These are phyloP conservation scores for Cylindroiulus punctatus DNA, from an alignment of 2,888 invertebrate species.

Conservation along the genomic window DNA sequence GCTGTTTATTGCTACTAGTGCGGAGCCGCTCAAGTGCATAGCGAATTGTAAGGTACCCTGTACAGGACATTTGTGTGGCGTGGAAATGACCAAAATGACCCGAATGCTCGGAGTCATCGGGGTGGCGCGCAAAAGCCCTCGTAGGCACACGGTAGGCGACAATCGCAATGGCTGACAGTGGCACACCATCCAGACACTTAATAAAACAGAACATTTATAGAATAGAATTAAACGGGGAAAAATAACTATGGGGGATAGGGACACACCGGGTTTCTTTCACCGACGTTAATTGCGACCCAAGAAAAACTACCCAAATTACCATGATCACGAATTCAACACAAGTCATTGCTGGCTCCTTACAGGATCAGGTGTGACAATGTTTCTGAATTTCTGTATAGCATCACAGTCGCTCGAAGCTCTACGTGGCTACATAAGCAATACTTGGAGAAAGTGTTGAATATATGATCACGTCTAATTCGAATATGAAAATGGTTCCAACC, in stretches of 20 bases:
- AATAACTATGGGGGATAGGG: neutral
- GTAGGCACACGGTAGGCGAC: neutral
- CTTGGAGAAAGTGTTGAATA: neutral
- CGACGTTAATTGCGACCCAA: neutral
- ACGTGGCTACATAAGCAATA: too few relatives aligned
- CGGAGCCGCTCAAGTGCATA: conserved; percentile 1
- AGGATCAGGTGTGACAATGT: too few relatives aligned
- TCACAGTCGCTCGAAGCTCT: too few relatives aligned
- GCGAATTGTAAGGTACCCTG: conserved; percentile 1
- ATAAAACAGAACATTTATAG: neutral
- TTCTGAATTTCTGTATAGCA: too few relatives aligned
- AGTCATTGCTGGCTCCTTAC: too few relatives aligned
- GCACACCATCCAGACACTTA: neutral
- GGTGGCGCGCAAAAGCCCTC: conserved; percentile 1
- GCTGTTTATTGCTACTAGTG: neutral
- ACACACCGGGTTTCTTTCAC: neutral
- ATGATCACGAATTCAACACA: neutral
- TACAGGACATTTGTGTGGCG: conserved; percentile 1
- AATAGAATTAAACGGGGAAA: neutral
- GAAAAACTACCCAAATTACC: neutral
- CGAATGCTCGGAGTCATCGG: neutral
- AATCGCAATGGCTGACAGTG: neutral
- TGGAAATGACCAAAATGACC: neutral
- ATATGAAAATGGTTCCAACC: neutral
- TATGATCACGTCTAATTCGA: neutral